A percentile compares a stretch with the other conserved stretches of the same genome.
phyloP scores from a whole-genome alignment of 2,113 vertebrate species.

The Dasyornis broadbenti region DNA sequence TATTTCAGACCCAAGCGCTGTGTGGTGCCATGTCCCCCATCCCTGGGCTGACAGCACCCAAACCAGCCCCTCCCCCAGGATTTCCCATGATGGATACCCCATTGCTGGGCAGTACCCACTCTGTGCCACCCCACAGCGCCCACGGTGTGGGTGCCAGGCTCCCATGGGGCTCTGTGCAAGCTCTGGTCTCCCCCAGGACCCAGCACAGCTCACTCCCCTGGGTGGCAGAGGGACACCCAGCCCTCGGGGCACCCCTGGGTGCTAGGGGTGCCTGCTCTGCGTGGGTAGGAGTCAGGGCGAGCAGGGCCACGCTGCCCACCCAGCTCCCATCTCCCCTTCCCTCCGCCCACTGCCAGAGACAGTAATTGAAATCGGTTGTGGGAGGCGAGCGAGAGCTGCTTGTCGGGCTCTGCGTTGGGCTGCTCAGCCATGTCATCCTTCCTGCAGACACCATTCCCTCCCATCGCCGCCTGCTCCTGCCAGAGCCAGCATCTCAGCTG shows the following conservation, averaged over 20 bases:
- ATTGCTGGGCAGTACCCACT: rapidly evolving
- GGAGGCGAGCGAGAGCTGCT: slow-evolving; percentile 4
- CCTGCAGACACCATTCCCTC: slow-evolving; percentile 54
- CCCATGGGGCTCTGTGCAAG: background rate
- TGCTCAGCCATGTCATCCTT: slow-evolving; percentile 63
- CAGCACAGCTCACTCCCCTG: background rate
- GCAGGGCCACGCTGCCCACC: background rate
- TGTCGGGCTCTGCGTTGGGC: slow-evolving; percentile 29
- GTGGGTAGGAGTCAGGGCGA: background rate
- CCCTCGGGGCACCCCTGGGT: background rate
- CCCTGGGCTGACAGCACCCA: rapidly evolving
- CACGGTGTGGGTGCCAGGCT: rapidly evolving
- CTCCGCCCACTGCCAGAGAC: background rate
- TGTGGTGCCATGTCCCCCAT: slow-evolving; percentile 11
- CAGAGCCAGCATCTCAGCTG: background rate
- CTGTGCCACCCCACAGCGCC: background rate
- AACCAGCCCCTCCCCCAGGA: background rate
- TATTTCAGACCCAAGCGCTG: slow-evolving; percentile 49
- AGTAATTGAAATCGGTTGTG: slow-evolving; percentile 7
- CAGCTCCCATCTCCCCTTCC: background rate
- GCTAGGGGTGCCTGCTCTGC: background rate
- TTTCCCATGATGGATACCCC: rapidly evolving
- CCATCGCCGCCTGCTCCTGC: background rate
- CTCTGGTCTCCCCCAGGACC: background rate
- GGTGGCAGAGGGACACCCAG: background rate